These are phyloP conservation scores for Amphiura filiformis DNA, from an alignment of 35 echinoderm and acorn worm species.

Conservation along the genomic window DNA sequence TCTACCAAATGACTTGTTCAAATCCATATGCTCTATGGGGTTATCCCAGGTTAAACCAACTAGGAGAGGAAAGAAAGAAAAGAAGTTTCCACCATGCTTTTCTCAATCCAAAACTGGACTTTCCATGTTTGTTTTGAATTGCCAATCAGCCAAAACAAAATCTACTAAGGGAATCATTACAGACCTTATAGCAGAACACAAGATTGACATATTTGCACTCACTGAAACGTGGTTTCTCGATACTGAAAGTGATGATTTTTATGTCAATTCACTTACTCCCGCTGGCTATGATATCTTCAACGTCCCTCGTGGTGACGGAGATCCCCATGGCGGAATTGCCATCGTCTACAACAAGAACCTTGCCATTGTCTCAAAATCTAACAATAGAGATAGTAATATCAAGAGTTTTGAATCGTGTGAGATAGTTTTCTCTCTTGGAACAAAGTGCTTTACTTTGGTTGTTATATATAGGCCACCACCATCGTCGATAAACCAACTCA, in stretches of 20 bases:
- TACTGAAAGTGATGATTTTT: conserved; percentile 24
- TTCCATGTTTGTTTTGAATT: not conserved
- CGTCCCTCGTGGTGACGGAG: not conserved
- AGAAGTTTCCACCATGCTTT: not conserved
- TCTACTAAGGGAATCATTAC: conserved; percentile 14
- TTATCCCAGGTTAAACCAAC: not conserved
- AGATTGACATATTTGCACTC: conserved; percentile 22
- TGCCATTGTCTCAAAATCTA: not conserved
- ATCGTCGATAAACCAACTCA: conserved; percentile 29
- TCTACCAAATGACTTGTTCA: not conserved
- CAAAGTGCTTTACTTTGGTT: not conserved
- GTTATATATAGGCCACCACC: conserved; percentile 31
- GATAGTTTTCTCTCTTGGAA: not conserved
- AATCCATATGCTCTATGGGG: not conserved
- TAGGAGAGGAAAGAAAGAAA: not conserved
- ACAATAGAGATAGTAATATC: not conserved
- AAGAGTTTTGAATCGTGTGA: not conserved
- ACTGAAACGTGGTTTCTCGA: conserved; percentile 22
- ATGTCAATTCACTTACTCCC: conserved; percentile 11
- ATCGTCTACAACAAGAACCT: conserved; percentile 9
- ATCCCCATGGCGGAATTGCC: conserved; percentile 12
- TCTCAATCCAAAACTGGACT: not conserved
- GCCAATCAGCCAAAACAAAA: not conserved
- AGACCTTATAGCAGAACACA: conserved; percentile 8
- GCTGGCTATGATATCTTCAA: conserved; percentile 20